phyloP scores from a whole-genome alignment of 2,113 vertebrate genomes.

The Crotalus viridis region DNA sequence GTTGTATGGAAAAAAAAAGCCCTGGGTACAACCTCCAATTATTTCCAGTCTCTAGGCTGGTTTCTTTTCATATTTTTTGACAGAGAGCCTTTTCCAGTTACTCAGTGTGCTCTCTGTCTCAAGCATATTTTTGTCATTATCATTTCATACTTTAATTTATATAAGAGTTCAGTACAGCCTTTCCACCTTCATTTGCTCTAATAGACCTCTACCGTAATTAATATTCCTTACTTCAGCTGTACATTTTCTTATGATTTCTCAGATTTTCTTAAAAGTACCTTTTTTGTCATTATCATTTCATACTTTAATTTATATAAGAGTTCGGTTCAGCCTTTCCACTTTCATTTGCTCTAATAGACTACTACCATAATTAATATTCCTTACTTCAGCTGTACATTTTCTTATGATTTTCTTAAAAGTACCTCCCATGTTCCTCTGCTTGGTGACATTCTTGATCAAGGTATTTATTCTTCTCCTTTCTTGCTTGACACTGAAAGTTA shows the following conservation, averaged over 20 bases:
- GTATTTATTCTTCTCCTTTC: neutral
- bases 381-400: neutral
- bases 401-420: neutral
- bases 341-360: neutral
- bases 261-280: neutral
- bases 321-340: neutral
- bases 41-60: neutral
- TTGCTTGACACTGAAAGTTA: neutral
- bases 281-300: neutral
- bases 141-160: neutral
- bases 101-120: neutral
- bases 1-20: too few relatives aligned
- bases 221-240: neutral
- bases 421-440: neutral
- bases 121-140: neutral
- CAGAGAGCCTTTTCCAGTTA: neutral
- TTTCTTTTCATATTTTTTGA: neutral
- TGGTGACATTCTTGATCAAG: neutral
- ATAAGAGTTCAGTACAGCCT: neutral
- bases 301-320: neutral
- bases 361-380: neutral
- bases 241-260: neutral
- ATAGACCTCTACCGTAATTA: neutral
- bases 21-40: neutral
- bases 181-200: neutral